phyloP scores from a whole-genome alignment of 2,888 invertebrate genomes.

The Pachymerium ferrugineum region DNA sequence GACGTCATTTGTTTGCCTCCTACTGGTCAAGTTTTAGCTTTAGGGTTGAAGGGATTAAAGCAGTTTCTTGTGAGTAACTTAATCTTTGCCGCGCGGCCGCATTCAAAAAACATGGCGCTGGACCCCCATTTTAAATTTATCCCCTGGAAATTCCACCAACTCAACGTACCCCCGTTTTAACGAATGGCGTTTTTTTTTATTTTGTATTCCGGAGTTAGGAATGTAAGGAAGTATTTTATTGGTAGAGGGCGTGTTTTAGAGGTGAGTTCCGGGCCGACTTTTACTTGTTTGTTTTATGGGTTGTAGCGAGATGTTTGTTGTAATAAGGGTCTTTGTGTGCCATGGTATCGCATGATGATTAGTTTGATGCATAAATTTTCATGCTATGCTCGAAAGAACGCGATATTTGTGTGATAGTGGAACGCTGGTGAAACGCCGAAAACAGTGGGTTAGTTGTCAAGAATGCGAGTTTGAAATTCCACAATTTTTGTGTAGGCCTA shows the following conservation, averaged over 20 bases:
- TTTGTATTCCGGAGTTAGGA: no score
- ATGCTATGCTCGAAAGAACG: background rate
- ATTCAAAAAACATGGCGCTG: background rate
- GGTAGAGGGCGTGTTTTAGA: no score
- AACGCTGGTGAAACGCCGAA: background rate
- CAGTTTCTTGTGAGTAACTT: background rate
- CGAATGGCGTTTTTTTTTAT: background rate
- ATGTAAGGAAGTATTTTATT: no score
- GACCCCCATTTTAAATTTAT: background rate
- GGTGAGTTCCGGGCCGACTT: no score
- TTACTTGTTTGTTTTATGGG: background rate
- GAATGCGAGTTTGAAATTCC: slow-evolving; percentile 13
- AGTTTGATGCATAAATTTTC: slow-evolving; percentile 4
- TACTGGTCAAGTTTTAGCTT: background rate
- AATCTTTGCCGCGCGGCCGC: slow-evolving; percentile 8
- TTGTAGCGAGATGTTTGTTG: background rate
- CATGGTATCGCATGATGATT: background rate
- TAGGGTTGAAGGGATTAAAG: background rate
- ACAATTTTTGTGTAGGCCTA: background rate
- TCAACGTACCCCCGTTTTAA: background rate
- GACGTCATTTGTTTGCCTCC: background rate
- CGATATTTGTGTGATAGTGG: background rate
- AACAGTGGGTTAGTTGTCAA: slow-evolving; percentile 4
- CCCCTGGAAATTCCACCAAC: background rate
- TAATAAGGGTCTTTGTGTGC: background rate